Percentiles rank a stretch among this genome's conserved stretches.
These are phyloP conservation scores for Harpagoxenus sublaevis DNA, from an alignment of 2,888 invertebrate genomes.

Conservation along the genomic window DNA sequence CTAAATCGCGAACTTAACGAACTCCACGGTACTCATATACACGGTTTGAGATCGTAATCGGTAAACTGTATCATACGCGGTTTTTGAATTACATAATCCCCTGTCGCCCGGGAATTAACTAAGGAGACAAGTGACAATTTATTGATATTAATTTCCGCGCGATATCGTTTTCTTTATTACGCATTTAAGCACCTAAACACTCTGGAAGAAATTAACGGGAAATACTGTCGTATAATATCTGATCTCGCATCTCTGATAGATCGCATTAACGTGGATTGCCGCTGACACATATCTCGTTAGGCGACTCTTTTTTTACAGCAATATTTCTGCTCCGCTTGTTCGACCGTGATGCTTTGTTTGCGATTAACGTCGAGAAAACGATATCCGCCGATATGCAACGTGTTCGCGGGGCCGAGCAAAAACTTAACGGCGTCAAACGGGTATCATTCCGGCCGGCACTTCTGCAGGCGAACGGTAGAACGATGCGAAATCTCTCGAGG, in stretches of 20 bases:
- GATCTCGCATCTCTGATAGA: not conserved
- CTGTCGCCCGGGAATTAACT: slow-evolving; percentile 17
- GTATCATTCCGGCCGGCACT: slow-evolving; percentile 38
- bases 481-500: slow-evolving; percentile 30
- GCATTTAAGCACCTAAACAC: not conserved
- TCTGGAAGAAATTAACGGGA: not conserved
- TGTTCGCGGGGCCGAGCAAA: slow-evolving; percentile 3
- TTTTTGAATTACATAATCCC: slow-evolving; percentile 12
- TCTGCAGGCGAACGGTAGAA: slow-evolving; percentile 5
- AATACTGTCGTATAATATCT: not conserved
- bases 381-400: slow-evolving; percentile 27
- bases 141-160: slow-evolving; percentile 30
- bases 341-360: not conserved
- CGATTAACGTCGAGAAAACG: not conserved
- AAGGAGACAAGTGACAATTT: slow-evolving; percentile 6
- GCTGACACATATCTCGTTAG: not conserved
- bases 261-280: not conserved
- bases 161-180: not conserved
- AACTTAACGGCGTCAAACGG: slow-evolving; percentile 5
- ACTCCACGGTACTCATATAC: not conserved
- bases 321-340: not conserved
- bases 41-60: slow-evolving; percentile 17
- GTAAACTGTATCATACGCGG: not conserved
- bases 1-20: slow-evolving; percentile 16
- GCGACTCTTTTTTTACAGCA: not conserved